Percentiles rank a stretch among this genome's conserved stretches.
Evolutionary conservation across 2,113 vertebrate species (phyloP).

Genomic region (Mormyrus lacerda): DNA sequence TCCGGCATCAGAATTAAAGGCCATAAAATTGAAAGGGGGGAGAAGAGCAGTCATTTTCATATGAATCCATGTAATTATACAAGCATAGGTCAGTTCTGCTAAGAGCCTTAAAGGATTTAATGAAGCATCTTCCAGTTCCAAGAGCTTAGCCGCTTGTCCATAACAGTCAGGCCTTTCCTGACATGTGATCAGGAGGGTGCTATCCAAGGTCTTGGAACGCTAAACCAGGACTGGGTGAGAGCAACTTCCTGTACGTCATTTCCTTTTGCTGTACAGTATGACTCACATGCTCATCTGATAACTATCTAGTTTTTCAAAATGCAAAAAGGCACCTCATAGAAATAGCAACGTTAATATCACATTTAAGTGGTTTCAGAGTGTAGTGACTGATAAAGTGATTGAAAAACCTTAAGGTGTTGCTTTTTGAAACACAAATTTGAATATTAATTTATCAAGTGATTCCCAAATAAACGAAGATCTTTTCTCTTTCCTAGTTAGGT

Average conservation of each 20-base stretch:
- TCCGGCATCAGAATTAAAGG: neutral
- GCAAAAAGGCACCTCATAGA: neutral
- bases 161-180: neutral
- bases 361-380: neutral
- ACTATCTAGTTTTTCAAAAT: neutral
- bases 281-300: neutral
- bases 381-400: neutral
- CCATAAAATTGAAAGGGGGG: neutral
- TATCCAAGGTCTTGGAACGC: constrained; percentile 16
- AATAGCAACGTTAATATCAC: neutral
- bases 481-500: neutral
- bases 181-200: neutral
- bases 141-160: neutral
- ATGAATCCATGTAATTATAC: neutral
- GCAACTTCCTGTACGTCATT: neutral
- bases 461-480: neutral
- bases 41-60: neutral
- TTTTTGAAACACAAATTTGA: neutral
- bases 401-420: neutral
- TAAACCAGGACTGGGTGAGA: neutral
- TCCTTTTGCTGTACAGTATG: neutral
- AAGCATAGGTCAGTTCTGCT: neutral
- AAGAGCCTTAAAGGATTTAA: constrained; percentile 15
- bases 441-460: neutral
- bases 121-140: constrained; percentile 14